Evolutionary conservation across 1,140 invertebrate genomes (phyloP).

Genomic region (Wasmannia auropunctata): DNA sequence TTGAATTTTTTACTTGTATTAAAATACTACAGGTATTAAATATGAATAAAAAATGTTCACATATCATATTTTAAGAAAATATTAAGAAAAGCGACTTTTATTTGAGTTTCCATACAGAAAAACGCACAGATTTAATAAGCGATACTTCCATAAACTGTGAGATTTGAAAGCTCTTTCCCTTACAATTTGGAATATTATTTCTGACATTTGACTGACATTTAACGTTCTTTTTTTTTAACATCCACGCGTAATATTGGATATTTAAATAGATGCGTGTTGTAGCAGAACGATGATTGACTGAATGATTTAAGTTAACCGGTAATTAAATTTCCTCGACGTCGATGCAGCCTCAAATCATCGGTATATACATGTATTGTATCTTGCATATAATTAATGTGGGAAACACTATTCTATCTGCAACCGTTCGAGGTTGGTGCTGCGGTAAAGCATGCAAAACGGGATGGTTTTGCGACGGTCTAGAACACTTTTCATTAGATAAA

Average conservation of each 20-base stretch:
- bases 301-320: conserved; percentile 4
- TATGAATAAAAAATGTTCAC: not conserved
- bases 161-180: not conserved
- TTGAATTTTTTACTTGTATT: not conserved
- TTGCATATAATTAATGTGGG: not conserved
- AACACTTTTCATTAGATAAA: not conserved
- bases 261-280: not conserved
- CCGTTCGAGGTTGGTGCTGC: not conserved
- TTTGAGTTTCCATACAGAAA: not conserved
- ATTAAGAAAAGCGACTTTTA: not conserved
- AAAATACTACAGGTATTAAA: not conserved
- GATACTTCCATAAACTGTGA: not conserved
- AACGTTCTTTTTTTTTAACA: conserved; percentile 26
- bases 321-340: conserved; percentile 24
- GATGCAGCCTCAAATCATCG: not conserved
- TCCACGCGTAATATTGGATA: not conserved
- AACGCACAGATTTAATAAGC: not conserved
- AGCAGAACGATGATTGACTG: not conserved
- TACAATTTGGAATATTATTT: not conserved
- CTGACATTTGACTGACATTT: conserved; percentile 8
- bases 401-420: conserved; percentile 23
- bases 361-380: not conserved
- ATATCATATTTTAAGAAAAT: conserved; percentile 27
- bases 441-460: not conserved
- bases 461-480: not conserved